Evolutionary conservation across 2,888 invertebrate species (phyloP).

Genomic region (Ellobium chinense): DNA sequence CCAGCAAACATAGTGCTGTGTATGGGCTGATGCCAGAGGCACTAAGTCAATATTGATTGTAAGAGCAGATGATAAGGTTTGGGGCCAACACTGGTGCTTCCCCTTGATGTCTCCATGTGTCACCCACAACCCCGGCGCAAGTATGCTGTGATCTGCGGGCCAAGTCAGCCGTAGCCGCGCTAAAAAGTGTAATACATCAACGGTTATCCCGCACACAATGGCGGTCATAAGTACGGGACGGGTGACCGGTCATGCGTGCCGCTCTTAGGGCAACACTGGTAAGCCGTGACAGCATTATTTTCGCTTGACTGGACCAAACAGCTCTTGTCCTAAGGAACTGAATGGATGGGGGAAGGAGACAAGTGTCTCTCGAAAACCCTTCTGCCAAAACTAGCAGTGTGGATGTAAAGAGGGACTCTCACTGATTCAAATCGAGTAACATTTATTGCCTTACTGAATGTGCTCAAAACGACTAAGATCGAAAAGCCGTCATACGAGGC

Average conservation of each 20-base stretch:
- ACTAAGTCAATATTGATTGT: neutral
- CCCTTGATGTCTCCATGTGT: neutral
- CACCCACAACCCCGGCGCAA: neutral
- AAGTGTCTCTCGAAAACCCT: neutral
- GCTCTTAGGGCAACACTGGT: conserved; percentile 6
- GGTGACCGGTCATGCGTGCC: conserved; percentile 3
- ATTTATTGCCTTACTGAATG: too few species aligned
- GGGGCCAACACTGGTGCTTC: neutral
- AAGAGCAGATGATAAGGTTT: neutral
- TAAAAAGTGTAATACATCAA: conserved; percentile 13
- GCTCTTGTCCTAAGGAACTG: too few species aligned
- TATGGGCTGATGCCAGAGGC: neutral
- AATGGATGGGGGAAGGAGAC: neutral
- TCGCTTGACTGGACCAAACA: conserved; percentile 4
- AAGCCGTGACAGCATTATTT: conserved; percentile 24
- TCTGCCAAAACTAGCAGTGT: neutral
- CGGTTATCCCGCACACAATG: neutral
- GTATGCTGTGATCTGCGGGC: conserved; percentile 9
- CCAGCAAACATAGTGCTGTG: neutral
- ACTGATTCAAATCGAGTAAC: too few species aligned
- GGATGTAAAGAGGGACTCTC: neutral
- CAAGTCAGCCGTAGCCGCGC: neutral
- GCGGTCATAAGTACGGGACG: neutral
- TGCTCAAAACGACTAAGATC: too few species aligned
- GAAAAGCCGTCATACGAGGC: too few species aligned